Conservation (phyloP, 2,797 vertebrate species). For the Trachops cirrhosus region DNA sequence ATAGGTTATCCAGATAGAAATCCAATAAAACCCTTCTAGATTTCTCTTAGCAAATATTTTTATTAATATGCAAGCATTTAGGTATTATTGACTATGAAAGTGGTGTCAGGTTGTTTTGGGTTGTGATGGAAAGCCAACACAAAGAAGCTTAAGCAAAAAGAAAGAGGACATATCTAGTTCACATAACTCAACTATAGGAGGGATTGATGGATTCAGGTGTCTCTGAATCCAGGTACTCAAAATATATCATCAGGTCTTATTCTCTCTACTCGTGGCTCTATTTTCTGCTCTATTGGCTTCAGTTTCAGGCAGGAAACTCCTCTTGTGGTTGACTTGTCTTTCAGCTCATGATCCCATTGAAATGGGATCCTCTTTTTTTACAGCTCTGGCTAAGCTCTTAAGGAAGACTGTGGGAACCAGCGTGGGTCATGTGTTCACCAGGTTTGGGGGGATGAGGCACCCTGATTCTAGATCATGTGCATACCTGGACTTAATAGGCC, state of each 20-base stretch:
- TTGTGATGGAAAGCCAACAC: background rate
- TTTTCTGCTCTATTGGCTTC: background rate
- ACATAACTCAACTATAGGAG: background rate
- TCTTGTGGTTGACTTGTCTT: background rate
- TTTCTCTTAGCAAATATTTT: slow-evolving; percentile 24
- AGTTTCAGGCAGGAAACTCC: background rate
- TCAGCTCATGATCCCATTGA: background rate
- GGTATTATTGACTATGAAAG: background rate
- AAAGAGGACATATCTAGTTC: background rate
- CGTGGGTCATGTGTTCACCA: background rate
- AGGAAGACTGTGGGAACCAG: background rate
- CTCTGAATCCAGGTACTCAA: background rate
- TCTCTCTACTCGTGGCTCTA: background rate
- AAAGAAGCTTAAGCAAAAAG: background rate
- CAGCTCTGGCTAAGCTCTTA: background rate
- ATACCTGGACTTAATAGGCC: background rate
- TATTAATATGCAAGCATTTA: background rate
- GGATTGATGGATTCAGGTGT: background rate
- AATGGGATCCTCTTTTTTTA: background rate
- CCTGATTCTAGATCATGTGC: background rate
- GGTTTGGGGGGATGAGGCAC: background rate
- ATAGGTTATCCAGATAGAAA: background rate
- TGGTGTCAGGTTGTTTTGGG: background rate
- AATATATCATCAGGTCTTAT: background rate
- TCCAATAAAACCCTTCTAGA: background rate